Base-by-base conservation (phyloP, 2,797 vertebrate genomes). In the Thamnophis elegans region DNA sequence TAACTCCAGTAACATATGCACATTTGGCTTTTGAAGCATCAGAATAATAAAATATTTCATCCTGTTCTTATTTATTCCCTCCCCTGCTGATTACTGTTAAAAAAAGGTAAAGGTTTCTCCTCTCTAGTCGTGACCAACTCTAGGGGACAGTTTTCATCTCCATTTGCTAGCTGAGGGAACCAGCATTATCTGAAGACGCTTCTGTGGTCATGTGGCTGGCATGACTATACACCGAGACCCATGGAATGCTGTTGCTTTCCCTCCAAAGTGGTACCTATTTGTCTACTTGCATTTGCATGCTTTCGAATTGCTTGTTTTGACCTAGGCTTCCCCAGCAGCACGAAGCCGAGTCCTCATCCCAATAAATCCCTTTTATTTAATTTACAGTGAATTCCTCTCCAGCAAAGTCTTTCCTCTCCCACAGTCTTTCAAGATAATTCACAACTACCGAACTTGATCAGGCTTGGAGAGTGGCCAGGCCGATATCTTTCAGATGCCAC, bases 1-100 rank as follows among this genome's bases (percentile, higher is more conserved):
- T 96, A 96, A 95, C 92, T 90, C 93, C 93, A 86, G 0, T 96
- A 96, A 95, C 85, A 91, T 93, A 94, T 95, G 95, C 96, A 96
- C 93, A 92, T 96, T 95, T 92, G 94, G 96, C 96, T 97, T 97
- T 94, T 93, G 95, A 94, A 96, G 92, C 94, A 88, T 10, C 93
- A 95, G 96, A 96, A 97, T 93, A 97, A 97, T 97, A 97, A 96
- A 97, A 96, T 87, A 92, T 96, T 95, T 92, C 88, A 92, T 95
- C 92, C 94, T 96, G 89, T 91, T 87, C 93, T 93, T 86, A n/a
- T 95, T 93, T 93, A 92, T 85, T 93, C n/a, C 25, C 62, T 93
- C 14, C 25, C 4, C 11, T 53, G 42, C 85, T 14, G 55, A 87
- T 91, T 78, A 26, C 53, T 36, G 16, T 36, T 53, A 11, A 73